Percentiles rank a stretch among this genome's conserved stretches.
These are phyloP conservation scores for Danionella cerebrum DNA, from an alignment of 2,113 vertebrate genomes.

Conservation along the genomic window DNA sequence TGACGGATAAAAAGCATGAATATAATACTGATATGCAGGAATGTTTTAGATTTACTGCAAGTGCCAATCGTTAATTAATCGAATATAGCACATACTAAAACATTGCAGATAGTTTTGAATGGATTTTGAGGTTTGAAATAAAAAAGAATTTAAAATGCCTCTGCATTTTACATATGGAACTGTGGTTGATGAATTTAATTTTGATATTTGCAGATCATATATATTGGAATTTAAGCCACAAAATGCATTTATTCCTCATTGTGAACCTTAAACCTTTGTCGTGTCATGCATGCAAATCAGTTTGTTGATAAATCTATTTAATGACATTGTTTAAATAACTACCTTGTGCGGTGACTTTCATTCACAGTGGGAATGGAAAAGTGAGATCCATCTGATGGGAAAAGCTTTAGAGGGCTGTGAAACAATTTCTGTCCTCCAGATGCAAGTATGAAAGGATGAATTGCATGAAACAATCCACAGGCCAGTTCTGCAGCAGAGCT, in stretches of 20 bases:
- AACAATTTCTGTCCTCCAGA: background rate
- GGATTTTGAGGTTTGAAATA: no score
- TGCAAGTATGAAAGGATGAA: background rate
- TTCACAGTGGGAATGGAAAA: background rate
- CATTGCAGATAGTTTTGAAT: no score
- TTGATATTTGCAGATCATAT: no score
- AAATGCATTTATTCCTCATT: background rate
- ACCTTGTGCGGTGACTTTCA: background rate
- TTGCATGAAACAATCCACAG: background rate
- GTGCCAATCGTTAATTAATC: no score
- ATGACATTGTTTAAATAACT: background rate
- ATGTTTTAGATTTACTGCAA: no score
- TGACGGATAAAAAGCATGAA: no score
- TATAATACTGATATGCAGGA: no score
- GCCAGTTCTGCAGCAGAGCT: background rate
- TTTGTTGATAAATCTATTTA: no score
- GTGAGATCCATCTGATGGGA: background rate
- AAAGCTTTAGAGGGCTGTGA: background rate
- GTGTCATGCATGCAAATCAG: constrained; percentile 11
- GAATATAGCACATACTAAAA: no score
- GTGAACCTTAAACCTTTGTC: background rate
- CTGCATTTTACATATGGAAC: no score
- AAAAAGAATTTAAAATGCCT: no score
- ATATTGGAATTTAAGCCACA: background rate
- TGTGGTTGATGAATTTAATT: no score